These are phyloP conservation scores for Atta cephalotes DNA, from an alignment of 1,140 invertebrate species.

Conservation along the genomic window DNA sequence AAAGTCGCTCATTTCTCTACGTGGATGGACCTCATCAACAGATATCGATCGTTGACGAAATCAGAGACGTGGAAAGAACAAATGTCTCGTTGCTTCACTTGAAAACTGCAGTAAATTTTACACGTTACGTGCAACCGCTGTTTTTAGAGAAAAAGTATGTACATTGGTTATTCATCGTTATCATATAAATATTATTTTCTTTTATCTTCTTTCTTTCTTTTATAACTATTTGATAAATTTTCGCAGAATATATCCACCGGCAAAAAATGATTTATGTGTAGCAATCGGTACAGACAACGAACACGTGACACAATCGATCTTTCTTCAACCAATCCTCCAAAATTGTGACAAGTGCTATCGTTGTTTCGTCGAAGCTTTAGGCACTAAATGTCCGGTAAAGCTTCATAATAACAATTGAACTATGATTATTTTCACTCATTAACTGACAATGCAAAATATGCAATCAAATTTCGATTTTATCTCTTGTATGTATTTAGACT, in stretches of 20 bases:
- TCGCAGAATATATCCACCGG: conserved; percentile 79
- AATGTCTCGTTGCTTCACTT: conserved; percentile 88
- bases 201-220: too few relatives aligned
- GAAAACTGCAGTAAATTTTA: conserved; percentile 86
- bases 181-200: not conserved
- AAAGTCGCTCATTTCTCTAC: conserved; percentile 86
- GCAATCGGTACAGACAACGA: conserved; percentile 85
- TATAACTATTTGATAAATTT: not conserved
- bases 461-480: conserved; percentile 26
- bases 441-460: not conserved
- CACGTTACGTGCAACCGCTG: conserved; percentile 89
- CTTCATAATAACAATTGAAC: not conserved
- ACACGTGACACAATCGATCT: conserved; percentile 82
- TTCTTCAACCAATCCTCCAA: conserved; percentile 83
- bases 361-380: conserved; percentile 85
- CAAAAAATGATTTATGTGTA: conserved; percentile 86
- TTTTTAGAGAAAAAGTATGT: conserved; percentile 81
- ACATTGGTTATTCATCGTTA: not conserved
- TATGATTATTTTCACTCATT: not conserved
- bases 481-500: conserved; percentile 23
- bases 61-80: conserved; percentile 85
- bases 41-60: conserved; percentile 87
- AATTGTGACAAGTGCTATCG: conserved; percentile 86
- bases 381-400: conserved; percentile 82
- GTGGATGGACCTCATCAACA: conserved; percentile 90